These are phyloP conservation scores for Coenobita brevimanus DNA, from an alignment of 1,140 invertebrate genomes.

Conservation along the genomic window DNA sequence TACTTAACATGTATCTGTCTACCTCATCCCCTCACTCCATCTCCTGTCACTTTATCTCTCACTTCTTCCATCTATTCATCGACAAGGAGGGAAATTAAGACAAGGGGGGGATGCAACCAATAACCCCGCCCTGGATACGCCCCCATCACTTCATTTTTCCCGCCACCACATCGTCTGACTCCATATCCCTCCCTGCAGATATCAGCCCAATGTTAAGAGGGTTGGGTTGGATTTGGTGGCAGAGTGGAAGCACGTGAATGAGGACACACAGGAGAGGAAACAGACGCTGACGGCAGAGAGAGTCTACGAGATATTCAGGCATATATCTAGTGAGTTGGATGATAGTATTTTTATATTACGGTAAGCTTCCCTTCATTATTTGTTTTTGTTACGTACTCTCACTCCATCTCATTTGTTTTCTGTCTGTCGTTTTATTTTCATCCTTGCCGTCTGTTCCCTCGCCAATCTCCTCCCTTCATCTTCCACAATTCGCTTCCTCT, in stretches of 20 bases:
- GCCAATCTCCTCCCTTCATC: neutral
- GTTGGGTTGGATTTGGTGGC: slow-evolving; percentile 93
- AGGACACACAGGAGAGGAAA: slow-evolving; percentile 98
- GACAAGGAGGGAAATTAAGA: no score
- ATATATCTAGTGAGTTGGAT: slow-evolving; percentile 81
- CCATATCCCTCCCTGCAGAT: no score
- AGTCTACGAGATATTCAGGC: slow-evolving; percentile 97
- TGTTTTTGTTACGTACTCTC: neutral
- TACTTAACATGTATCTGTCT: no score
- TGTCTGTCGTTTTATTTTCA: neutral
- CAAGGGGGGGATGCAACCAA: no score
- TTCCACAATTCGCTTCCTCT: neutral
- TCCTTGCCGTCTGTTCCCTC: neutral
- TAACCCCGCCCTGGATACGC: no score
- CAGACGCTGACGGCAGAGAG: slow-evolving; percentile 94
- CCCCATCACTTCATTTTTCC: no score
- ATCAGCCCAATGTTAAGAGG: slow-evolving; percentile 93
- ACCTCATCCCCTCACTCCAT: no score
- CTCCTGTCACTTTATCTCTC: no score
- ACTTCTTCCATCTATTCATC: no score
- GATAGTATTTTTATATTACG: no score
- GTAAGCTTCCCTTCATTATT: neutral
- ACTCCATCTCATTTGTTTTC: neutral
- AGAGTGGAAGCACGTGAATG: slow-evolving; percentile 99
- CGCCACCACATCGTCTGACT: no score